Percentiles rank a stretch among this genome's conserved stretches.
These are phyloP conservation scores for Gortyna flavago DNA, from an alignment of 2,888 invertebrate genomes.

Conservation along the genomic window DNA sequence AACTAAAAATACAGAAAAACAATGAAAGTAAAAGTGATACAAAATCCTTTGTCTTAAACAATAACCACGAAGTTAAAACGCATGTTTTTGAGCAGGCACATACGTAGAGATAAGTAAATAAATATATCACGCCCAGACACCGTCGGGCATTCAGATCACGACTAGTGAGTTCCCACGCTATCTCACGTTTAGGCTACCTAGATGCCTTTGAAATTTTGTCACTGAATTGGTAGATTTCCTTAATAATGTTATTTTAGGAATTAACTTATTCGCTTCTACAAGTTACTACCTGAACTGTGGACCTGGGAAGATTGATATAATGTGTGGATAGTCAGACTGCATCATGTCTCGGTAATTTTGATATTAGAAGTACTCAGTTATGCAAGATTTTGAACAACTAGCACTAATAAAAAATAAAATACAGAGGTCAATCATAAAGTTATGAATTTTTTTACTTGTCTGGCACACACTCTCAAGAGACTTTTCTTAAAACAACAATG, in stretches of 20 bases:
- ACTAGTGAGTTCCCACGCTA: conserved; percentile 60
- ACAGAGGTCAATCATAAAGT: too few relatives aligned
- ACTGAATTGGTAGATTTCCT: conserved; percentile 29
- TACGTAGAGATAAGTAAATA: conserved; percentile 45
- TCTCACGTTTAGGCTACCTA: conserved; percentile 46
- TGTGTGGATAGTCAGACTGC: too few relatives aligned
- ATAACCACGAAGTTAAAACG: conserved; percentile 12
- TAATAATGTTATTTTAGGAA: background rate
- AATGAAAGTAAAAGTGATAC: conserved; percentile 41
- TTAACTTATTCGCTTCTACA: background rate
- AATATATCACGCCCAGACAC: conserved; percentile 47
- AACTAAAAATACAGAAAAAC: conserved; percentile 15
- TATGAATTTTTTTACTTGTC: too few relatives aligned
- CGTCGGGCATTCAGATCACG: conserved; percentile 61
- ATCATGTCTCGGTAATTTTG: too few relatives aligned
- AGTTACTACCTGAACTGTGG: too few relatives aligned
- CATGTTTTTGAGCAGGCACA: conserved; percentile 7
- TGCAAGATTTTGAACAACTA: too few relatives aligned
- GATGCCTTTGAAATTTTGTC: conserved; percentile 30
- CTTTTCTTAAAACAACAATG: too few relatives aligned
- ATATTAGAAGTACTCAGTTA: too few relatives aligned
- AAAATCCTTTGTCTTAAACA: conserved; percentile 18
- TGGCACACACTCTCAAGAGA: too few relatives aligned
- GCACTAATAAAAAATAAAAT: too few relatives aligned
- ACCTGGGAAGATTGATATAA: too few relatives aligned